Base-by-base conservation (phyloP, 2,797 vertebrate species). In the Chelon labrosus region DNA sequence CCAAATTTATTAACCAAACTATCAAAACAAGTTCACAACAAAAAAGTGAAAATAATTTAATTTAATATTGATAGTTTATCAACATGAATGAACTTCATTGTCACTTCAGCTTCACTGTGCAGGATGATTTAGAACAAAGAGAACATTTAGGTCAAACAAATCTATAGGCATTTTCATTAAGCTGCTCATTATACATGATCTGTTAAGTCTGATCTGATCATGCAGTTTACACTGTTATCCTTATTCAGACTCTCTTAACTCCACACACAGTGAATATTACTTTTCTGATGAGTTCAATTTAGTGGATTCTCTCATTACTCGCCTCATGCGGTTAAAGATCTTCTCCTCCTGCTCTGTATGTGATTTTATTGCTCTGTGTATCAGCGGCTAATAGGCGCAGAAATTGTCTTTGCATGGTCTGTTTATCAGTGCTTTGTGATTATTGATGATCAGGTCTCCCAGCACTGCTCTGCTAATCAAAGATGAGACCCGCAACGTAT, bases 401-500 rank as follows among this genome's bases (percentile, higher is more conserved):
- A 58, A 67, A 80, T 74, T 42, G 25, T 67, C 63, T 80, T 63
- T 57, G 55, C 47, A 0, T 39, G 17, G 42, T 46, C 59, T 53
- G 1, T 82, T 82, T 55, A 54, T 82, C 71, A 65, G 42, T 47
- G 44, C 31, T 55, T 20, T n/a, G 64, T 73, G 42, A 39, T 57
- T 64, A 53, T 75, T 38, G 65, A 72, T 63, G 53, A 54, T 1
- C 68, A 94, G 94, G 80, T 98, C 97, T 16, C 97, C 97, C 80
- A 97, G 95, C 93, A 99, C 97, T 0, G 97, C 98, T 78, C 96
- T 99, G 92, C 95, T 99, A 88, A 99, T 99, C 92, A 99, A 99
- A 87, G 98, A 99, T 7, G 97, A 99, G 93, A 95, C 97, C 0
- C 95, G 98, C 0, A 99, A 99, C 0, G 95, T 99, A 88, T 99